Base-by-base conservation (phyloP, 2,888 invertebrate species). In the Gerosis bhagava region DNA sequence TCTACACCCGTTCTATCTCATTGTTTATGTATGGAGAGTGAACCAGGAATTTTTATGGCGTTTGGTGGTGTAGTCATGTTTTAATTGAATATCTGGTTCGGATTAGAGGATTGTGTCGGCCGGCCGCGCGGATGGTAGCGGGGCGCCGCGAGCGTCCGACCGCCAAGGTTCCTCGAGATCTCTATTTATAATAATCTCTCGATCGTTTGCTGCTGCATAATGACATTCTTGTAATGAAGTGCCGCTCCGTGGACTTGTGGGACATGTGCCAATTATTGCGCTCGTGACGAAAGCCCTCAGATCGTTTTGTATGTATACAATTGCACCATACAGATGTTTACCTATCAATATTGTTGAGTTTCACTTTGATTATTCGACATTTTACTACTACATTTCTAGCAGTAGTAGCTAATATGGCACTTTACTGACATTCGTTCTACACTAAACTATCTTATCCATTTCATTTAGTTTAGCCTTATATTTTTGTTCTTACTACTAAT, bases 21-120 rank as follows among this genome's bases (percentile, higher is more conserved):
- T 88, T 88, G 88, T 88, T 88, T 88, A 88, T 88, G 88, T 88
- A 88, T 87, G 84, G 86, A 81, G 80, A 81, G 75, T 82, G 79
- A 80, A 73, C 77, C 78, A 77, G 80, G 83, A 83, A 78, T 83
- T 86, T 86, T 86, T 81, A 80, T 79, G 73, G 75, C 77, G 67
- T 77, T 76, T 72, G 61, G 69, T 63, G 61, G 66, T 71, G 70
- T 75, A 71, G 70, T 75, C 68, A 73, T 60, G 63, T 72, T 77
- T 65, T 80, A 74, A 73, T 74, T 75, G 65, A 75, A 73, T 73
- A 72, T 78, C 69, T 75, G 67, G 70, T 57, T 66, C 68, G 54
- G 54, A 71, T 69, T 58, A 26, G 67, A 60, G 60, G 62, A 57
- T 54, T 54, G 53, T 46, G 61, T 59, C 63, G 56, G 65, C 63